A percentile compares a stretch with the other conserved stretches of the same genome.
Evolutionary conservation across 2,797 vertebrate species (phyloP).

Genomic region (Cheracebus regulus): DNA sequence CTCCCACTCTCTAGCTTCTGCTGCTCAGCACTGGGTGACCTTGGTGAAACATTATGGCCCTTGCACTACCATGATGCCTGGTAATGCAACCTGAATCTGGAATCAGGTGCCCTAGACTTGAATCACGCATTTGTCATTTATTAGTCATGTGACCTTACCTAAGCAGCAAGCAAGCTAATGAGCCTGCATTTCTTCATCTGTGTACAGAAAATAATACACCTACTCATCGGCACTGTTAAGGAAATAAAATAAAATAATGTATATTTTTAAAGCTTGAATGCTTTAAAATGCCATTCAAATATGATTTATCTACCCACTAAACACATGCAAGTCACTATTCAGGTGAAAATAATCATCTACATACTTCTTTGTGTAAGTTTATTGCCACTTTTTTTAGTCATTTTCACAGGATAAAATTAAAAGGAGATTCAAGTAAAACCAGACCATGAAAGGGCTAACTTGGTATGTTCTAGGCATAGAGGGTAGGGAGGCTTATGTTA

Average conservation of each 20-base stretch:
- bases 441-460: not conserved
- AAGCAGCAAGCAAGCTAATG: not conserved
- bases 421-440: not conserved
- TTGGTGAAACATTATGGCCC: not conserved
- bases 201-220: not conserved
- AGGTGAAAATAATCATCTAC: not conserved
- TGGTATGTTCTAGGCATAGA: not conserved
- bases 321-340: not conserved
- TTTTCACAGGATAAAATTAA: not conserved
- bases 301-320: not conserved
- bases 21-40: not conserved
- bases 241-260: constrained; percentile 6
- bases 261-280: not conserved
- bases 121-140: not conserved
- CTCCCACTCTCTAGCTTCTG: not conserved
- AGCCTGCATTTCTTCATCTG: not conserved
- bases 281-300: not conserved
- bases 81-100: not conserved
- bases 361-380: not conserved
- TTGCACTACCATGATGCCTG: not conserved
- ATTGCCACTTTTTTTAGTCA: not conserved
- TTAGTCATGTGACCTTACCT: not conserved
- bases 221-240: not conserved
- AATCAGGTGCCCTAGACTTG: not conserved
- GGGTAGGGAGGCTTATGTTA: not conserved